Evolutionary conservation across 2,888 invertebrate species (phyloP).

Genomic region (Phlogophora meticulosa): DNA sequence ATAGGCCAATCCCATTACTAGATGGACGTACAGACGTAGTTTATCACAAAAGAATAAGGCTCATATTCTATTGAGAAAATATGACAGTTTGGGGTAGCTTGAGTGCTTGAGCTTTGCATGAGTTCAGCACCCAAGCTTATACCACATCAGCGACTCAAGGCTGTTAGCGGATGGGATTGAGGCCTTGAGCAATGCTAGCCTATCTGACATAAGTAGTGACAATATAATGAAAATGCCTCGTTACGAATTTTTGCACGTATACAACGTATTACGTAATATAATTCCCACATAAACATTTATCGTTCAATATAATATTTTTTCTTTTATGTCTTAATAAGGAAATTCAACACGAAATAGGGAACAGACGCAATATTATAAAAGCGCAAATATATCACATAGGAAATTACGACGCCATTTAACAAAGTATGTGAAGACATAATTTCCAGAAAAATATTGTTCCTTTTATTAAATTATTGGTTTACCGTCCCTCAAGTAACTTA

Average conservation of each 20-base stretch:
- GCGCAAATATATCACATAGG: conserved; percentile 14
- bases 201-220: too few species aligned
- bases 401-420: conserved; percentile 10
- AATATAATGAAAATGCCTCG: not conserved
- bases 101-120: too few species aligned
- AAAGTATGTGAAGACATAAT: conserved; percentile 2
- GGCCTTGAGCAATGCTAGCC: too few species aligned
- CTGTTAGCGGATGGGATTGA: too few species aligned
- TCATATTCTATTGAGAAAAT: too few species aligned
- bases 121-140: too few species aligned
- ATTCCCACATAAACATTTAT: not conserved
- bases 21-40: too few species aligned
- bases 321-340: not conserved
- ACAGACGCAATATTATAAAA: not conserved
- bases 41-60: too few species aligned
- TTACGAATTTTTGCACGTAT: not conserved
- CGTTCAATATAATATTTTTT: not conserved
- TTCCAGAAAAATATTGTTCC: conserved; percentile 13
- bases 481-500: not conserved
- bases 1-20: too few species aligned
- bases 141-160: too few species aligned
- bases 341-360: not conserved
- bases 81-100: too few species aligned
- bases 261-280: not conserved
- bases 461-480: conserved; percentile 30